A percentile compares a stretch with the other conserved stretches of the same genome.
Conservation (phyloP, 2,113 vertebrate species). For the Leucopsar rothschildi region DNA sequence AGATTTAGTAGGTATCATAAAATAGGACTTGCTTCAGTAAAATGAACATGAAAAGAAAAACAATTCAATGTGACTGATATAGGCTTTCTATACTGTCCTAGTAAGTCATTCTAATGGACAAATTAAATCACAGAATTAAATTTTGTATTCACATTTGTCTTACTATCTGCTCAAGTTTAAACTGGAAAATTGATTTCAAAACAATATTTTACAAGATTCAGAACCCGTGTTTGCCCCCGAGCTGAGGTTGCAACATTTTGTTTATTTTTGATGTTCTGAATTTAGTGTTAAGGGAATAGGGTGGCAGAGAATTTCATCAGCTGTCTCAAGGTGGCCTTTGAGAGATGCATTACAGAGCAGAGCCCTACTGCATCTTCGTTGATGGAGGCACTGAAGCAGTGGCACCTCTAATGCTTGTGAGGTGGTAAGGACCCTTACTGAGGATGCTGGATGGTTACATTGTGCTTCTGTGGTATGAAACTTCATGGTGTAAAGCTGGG, state of each 20-base stretch:
- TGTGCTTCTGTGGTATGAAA: neutral
- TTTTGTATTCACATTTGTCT: neutral
- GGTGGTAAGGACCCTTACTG: neutral
- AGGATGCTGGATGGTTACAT: neutral
- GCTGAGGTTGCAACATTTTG: neutral
- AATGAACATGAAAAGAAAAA: neutral
- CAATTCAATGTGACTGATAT: neutral
- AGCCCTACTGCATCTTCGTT: accelerated
- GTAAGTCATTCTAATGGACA: neutral
- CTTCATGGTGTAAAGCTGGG: accelerated
- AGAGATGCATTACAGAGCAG: neutral
- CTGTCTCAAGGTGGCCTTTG: neutral
- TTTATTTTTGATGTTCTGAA: neutral
- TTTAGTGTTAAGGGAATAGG: neutral
- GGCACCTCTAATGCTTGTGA: accelerated
- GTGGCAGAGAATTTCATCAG: neutral
- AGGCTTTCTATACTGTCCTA: neutral
- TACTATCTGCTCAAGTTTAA: neutral
- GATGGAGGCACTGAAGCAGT: neutral
- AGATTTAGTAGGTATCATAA: neutral
- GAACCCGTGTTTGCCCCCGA: accelerated
- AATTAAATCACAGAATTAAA: neutral
- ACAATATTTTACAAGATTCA: neutral
- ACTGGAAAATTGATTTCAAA: neutral
- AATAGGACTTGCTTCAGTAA: neutral